Base-by-base conservation (phyloP, 2,113 vertebrate species). In the Globicephala melas region DNA sequence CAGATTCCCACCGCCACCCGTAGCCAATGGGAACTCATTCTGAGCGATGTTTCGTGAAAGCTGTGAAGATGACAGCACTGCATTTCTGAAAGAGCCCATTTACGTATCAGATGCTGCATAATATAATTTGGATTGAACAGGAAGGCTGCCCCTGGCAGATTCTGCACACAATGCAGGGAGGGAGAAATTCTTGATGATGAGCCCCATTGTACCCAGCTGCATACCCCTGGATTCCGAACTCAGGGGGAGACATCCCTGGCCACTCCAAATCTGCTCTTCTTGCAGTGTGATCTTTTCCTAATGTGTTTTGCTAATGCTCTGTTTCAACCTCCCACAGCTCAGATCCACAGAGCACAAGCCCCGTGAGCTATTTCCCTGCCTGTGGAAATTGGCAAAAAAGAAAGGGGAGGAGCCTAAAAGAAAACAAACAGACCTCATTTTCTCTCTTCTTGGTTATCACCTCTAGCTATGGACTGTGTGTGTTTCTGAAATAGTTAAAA, bases 271-370 rank as follows among this genome's bases (percentile, higher is more conserved):
- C 96, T 81, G 95, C 96, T 97, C 95, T 89, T 79, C 63, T 88
- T 97, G 96, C 90, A 98, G 98, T 60, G 23, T 38, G 97, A 98
- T 97, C 97, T 97, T 88, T 94, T 88, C 81, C 89, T 97, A 94
- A 95, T 97, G 85, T 95, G 98, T 98, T 98, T 97, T 94, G 82
- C 60, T 97, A 97, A 97, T 38, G 80, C 60, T 80, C 53, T 71
- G 92, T 97, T 74, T 85, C 95, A 93, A 85, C 92, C 94, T 98
- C 98, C 94, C 76, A 67, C 74, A 92, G 85, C 74, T 96, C 96
- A 73, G 89, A 0, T 0, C 91, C 58, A 50, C 31, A 55, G 82
- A 86, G 95, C 81, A 23, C 21, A 77, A 96, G 82, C 70, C 85
- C 89, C 91, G 12, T 41, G 93, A 96, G 92, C 95, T 97, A 33